Evolutionary conservation across 2,888 invertebrate genomes (phyloP).

Genomic region (Pheosia tremula): DNA sequence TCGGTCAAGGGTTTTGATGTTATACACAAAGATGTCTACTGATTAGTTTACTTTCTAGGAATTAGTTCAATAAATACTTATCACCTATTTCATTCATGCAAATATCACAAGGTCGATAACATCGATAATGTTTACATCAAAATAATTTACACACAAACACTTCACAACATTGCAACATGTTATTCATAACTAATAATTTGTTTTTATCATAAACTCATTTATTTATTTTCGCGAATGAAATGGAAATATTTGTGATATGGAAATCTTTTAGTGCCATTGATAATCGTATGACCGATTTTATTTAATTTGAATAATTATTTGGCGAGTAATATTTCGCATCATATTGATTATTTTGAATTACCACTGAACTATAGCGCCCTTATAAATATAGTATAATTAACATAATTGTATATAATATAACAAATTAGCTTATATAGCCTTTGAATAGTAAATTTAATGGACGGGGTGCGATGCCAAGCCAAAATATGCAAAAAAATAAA

Average conservation of each 20-base stretch:
- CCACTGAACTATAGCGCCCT: no score
- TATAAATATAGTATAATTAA: no score
- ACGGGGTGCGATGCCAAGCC: no score
- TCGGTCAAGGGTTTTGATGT: background rate
- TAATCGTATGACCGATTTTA: slow-evolving; percentile 15
- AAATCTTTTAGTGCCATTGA: slow-evolving; percentile 34
- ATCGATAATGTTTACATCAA: background rate
- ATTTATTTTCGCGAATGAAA: background rate
- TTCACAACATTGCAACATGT: slow-evolving; percentile 16
- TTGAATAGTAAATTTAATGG: no score
- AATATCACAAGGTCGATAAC: background rate
- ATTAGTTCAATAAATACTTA: background rate
- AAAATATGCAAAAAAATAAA: no score
- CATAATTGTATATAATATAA: no score
- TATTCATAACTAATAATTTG: slow-evolving; percentile 25
- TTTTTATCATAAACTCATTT: background rate
- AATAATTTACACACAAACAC: background rate
- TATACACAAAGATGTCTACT: no score
- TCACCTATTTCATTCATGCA: background rate
- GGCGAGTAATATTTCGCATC: background rate
- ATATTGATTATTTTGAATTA: no score
- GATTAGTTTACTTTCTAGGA: background rate
- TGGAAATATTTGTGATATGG: background rate
- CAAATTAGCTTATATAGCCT: no score
- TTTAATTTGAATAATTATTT: background rate